Conservation (phyloP, 2,888 invertebrate species). For the Scelioninae gen. 1 region DNA sequence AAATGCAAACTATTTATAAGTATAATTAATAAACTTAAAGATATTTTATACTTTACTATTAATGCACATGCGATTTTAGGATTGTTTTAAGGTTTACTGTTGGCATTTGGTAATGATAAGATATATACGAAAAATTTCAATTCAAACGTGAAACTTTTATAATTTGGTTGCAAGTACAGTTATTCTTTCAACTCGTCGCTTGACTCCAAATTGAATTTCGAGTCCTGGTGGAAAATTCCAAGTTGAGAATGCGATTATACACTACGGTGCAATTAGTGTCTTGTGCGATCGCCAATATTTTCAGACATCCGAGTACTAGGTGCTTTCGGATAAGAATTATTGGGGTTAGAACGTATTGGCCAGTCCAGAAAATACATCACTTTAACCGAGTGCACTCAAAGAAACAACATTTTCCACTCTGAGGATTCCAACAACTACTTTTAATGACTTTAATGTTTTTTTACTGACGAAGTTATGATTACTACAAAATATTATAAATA, state of each 20-base stretch:
- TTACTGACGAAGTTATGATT: not conserved
- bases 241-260: conserved; percentile 45
- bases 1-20: too few relatives aligned
- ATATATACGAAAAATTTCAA: not conserved
- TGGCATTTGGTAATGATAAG: too few relatives aligned
- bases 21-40: too few relatives aligned
- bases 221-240: conserved; percentile 31
- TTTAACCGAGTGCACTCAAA: conserved; percentile 31
- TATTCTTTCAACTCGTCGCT: conserved; percentile 15
- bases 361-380: conserved; percentile 28
- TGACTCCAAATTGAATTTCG: conserved; percentile 35
- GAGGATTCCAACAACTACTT: conserved; percentile 4
- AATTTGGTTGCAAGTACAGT: not conserved
- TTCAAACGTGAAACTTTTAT: not conserved
- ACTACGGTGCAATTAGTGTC: conserved; percentile 49
- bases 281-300: conserved; percentile 44
- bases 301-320: conserved; percentile 31
- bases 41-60: too few relatives aligned
- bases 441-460: conserved; percentile 19
- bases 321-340: conserved; percentile 35
- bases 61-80: too few relatives aligned
- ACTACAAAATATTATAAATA: too few relatives aligned
- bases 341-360: conserved; percentile 37
- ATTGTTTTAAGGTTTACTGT: too few relatives aligned
- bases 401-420: conserved; percentile 42